Percentiles rank a stretch among this genome's conserved stretches.
Evolutionary conservation across 1,140 invertebrate genomes (phyloP).

Genomic region (Adoxophyes honmai): DNA sequence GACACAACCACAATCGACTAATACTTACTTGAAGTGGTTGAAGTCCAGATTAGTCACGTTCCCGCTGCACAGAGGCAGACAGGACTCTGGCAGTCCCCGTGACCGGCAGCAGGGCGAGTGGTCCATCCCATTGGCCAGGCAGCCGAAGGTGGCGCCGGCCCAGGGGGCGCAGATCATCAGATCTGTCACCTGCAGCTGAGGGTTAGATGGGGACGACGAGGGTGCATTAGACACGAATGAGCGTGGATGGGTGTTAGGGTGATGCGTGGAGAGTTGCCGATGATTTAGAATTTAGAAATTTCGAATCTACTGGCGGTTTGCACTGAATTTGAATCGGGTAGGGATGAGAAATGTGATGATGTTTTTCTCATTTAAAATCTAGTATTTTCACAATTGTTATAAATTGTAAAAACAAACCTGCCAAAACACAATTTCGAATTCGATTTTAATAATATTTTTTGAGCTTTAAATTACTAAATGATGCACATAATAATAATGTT

Average conservation of each 20-base stretch:
- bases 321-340: too few relatives aligned
- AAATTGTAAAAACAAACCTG: too few relatives aligned
- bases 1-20: background rate
- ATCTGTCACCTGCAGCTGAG: slow-evolving; percentile 78
- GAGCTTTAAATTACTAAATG: too few relatives aligned
- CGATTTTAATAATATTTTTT: too few relatives aligned
- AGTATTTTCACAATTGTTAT: too few relatives aligned
- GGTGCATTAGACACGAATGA: slow-evolving; percentile 63
- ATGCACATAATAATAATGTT: too few relatives aligned
- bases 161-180: slow-evolving; percentile 92
- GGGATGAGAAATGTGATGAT: too few relatives aligned
- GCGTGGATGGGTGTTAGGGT: slow-evolving; percentile 1
- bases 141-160: slow-evolving; percentile 87
- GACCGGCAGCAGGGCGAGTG: slow-evolving; percentile 88
- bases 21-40: slow-evolving; percentile 86
- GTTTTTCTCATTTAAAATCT: too few relatives aligned
- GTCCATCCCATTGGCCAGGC: slow-evolving; percentile 87
- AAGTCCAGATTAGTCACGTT: slow-evolving; percentile 88
- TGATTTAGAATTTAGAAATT: too few relatives aligned
- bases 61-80: slow-evolving; percentile 86
- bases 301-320: too few relatives aligned
- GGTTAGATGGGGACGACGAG: slow-evolving; percentile 49
- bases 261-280: background rate
- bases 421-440: too few relatives aligned
- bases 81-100: slow-evolving; percentile 84